phyloP scores from a whole-genome alignment of 2,797 vertebrate species.

The Taenioides sp. region DNA sequence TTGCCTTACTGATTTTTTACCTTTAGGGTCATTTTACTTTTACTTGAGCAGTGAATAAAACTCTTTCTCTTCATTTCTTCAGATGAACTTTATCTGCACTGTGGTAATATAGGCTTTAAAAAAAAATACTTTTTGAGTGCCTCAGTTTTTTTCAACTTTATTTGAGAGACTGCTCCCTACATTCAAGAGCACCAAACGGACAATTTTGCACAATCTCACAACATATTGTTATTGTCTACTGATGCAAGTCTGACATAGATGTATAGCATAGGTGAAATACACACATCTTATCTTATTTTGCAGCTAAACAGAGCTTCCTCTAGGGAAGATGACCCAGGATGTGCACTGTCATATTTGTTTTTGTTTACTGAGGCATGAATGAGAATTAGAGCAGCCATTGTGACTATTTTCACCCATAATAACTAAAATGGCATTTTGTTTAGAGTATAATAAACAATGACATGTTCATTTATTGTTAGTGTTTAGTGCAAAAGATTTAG shows the following conservation, averaged over 20 bases:
- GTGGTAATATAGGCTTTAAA: too few species aligned
- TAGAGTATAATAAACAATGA: slow-evolving; percentile 1
- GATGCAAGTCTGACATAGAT: background rate
- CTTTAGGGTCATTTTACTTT: too few species aligned
- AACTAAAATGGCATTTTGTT: background rate
- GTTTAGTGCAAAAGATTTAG: background rate
- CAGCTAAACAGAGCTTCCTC: background rate
- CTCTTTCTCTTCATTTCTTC: too few species aligned
- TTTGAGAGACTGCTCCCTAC: too few species aligned
- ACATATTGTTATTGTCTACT: background rate
- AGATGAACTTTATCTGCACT: too few species aligned
- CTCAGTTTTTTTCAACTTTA: too few species aligned
- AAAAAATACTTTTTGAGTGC: too few species aligned
- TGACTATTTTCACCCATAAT: background rate
- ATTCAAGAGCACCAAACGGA: too few species aligned
- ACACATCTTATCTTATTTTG: background rate
- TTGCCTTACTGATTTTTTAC: too few species aligned
- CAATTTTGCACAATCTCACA: background rate
- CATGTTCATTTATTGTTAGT: background rate
- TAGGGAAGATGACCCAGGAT: background rate
- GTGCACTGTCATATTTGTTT: background rate
- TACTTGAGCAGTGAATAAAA: too few species aligned
- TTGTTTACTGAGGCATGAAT: slow-evolving; percentile 4
- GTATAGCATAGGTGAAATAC: background rate
- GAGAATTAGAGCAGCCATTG: slow-evolving; percentile 34